A percentile compares a stretch with the other conserved stretches of the same genome.
Conservation (phyloP, 1,140 invertebrate genomes). For the Colletes gigas region DNA sequence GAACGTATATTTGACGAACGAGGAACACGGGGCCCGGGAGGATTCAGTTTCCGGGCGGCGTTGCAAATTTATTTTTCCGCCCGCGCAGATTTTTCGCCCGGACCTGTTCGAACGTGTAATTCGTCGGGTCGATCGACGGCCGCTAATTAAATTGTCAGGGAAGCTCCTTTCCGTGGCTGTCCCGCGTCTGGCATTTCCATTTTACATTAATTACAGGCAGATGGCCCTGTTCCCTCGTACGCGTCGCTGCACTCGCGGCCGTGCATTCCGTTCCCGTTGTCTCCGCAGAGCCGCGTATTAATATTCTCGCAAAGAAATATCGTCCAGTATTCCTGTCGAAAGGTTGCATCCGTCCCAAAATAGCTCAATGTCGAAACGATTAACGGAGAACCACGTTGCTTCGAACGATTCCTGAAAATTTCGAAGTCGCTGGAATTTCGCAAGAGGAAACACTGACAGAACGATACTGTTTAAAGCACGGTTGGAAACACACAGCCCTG, state of each 20-base stretch:
- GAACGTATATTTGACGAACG: neutral
- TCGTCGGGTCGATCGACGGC: neutral
- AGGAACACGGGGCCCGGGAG: neutral
- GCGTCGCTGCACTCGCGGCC: neutral
- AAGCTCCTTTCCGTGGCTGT: neutral
- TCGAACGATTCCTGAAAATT: no score
- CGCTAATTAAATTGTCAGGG: constrained; percentile 9
- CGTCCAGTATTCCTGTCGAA: neutral
- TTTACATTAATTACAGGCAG: constrained; percentile 14
- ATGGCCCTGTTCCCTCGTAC: neutral
- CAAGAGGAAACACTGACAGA: no score
- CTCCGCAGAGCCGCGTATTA: neutral
- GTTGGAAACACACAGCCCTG: no score
- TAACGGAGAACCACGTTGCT: no score
- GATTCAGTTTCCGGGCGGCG: neutral
- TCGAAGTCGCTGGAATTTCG: no score
- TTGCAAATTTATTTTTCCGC: neutral
- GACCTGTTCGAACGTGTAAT: neutral
- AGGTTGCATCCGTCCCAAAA: no score
- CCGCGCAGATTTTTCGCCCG: neutral
- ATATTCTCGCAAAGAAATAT: neutral
- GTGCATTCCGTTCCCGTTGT: neutral
- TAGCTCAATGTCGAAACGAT: no score
- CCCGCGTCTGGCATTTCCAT: constrained; percentile 5
- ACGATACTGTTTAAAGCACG: no score